These are phyloP conservation scores for Phaedon cochleariae DNA, from an alignment of 2,888 invertebrate species.

Conservation along the genomic window DNA sequence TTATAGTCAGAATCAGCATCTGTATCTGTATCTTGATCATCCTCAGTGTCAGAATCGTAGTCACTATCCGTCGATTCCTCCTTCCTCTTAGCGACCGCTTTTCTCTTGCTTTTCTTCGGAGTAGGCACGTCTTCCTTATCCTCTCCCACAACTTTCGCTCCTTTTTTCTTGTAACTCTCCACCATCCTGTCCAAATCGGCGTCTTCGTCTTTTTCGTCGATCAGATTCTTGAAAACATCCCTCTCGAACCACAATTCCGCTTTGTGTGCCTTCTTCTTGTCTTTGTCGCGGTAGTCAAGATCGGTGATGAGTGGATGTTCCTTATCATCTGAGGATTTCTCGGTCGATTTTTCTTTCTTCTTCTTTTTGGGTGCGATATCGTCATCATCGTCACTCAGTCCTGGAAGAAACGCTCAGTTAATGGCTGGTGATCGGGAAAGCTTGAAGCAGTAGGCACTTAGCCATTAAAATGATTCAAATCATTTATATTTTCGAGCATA, in stretches of 20 bases:
- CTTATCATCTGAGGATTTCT: too few relatives aligned
- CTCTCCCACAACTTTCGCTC: conserved; percentile 64
- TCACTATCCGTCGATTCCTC: conserved; percentile 50
- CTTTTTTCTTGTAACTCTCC: conserved; percentile 76
- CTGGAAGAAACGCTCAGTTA: too few relatives aligned
- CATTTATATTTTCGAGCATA: too few relatives aligned
- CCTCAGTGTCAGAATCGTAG: conserved; percentile 53
- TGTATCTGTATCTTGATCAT: conserved; percentile 49
- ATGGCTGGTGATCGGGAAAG: too few relatives aligned
- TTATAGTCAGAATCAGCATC: conserved; percentile 63
- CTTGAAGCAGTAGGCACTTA: too few relatives aligned
- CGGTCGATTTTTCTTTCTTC: conserved; percentile 39
- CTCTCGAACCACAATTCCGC: conserved; percentile 90
- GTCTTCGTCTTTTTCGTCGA: conserved; percentile 86
- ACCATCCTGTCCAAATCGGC: conserved; percentile 84
- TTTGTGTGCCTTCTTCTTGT: conserved; percentile 77
- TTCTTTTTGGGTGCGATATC: conserved; percentile 56
- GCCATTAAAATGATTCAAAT: too few relatives aligned
- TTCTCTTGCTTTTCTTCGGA: conserved; percentile 35
- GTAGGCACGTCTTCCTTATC: conserved; percentile 51
- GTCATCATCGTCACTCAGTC: conserved; percentile 63
- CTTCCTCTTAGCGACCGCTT: too few relatives aligned
- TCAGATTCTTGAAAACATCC: conserved; percentile 81
- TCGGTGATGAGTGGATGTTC: conserved; percentile 81
- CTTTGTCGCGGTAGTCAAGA: conserved; percentile 78